phyloP scores from a whole-genome alignment of 1,140 invertebrate genomes.

The Dendroctonus valens region DNA sequence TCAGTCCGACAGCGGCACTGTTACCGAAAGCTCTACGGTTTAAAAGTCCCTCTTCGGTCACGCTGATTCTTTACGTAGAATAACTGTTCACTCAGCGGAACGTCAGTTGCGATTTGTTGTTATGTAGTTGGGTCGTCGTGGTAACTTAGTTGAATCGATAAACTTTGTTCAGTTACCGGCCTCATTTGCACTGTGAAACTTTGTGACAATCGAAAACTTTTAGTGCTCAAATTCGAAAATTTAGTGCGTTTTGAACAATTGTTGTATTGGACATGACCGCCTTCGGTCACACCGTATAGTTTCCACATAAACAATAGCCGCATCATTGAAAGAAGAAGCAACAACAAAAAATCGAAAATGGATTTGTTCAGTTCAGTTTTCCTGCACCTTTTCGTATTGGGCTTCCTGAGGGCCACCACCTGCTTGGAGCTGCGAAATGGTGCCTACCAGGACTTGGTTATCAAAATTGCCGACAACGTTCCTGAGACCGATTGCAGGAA shows the following conservation, averaged over 20 bases:
- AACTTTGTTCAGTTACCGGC: conserved; percentile 4
- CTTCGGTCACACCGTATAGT: too few relatives aligned
- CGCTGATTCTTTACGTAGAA: conserved; percentile 17
- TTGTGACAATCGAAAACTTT: background rate
- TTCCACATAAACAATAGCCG: too few relatives aligned
- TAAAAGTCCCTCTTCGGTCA: too few relatives aligned
- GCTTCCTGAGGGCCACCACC: conserved; percentile 11
- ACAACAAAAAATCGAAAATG: background rate
- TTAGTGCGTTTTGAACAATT: background rate
- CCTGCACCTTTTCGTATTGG: background rate
- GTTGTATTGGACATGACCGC: conserved; percentile 3
- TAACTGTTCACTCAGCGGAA: conserved; percentile 28
- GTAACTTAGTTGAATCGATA: conserved; percentile 30
- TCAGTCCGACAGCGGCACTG: conserved; percentile 22
- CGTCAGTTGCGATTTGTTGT: conserved; percentile 29
- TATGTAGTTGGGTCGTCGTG: conserved; percentile 23
- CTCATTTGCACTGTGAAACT: background rate
- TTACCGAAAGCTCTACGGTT: too few relatives aligned
- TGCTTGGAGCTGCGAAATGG: conserved; percentile 45
- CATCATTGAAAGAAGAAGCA: too few relatives aligned
- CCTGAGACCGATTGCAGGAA: conserved; percentile 46
- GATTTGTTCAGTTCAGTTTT: background rate
- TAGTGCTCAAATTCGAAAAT: background rate
- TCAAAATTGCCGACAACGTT: conserved; percentile 47
- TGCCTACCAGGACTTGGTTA: conserved; percentile 49